Conservation (phyloP, 2,888 invertebrate genomes). For the Nomada goodeniana region DNA sequence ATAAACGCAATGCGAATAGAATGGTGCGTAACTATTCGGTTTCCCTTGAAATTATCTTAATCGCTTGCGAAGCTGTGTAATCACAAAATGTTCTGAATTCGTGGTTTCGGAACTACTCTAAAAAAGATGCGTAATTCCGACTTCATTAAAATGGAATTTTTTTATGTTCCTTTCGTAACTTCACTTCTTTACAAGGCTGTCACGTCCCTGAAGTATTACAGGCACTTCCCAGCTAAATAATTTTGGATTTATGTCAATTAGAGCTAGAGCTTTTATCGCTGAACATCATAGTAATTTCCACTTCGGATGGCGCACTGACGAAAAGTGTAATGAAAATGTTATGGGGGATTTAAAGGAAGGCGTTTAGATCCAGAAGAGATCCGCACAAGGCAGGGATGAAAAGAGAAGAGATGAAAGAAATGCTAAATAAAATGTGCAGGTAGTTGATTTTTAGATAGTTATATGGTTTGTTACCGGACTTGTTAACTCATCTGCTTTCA, state of each 20-base stretch:
- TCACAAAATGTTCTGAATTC: too few relatives aligned
- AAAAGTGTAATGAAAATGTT: slow-evolving; percentile 24
- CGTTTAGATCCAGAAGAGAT: slow-evolving; percentile 23
- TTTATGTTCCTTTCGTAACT: slow-evolving; percentile 1
- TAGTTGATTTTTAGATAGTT: neutral
- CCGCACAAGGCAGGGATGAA: neutral
- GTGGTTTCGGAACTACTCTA: too few relatives aligned
- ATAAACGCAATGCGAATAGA: neutral
- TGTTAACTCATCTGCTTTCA: neutral
- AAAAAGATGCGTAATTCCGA: too few relatives aligned
- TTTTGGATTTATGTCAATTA: slow-evolving; percentile 55
- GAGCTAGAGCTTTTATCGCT: slow-evolving; percentile 3
- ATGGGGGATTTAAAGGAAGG: slow-evolving; percentile 11
- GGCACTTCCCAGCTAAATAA: slow-evolving; percentile 44
- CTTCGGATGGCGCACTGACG: slow-evolving; percentile 8
- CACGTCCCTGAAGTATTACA: slow-evolving; percentile 7
- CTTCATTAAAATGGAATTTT: too few relatives aligned
- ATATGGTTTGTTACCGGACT: neutral
- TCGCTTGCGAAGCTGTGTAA: neutral
- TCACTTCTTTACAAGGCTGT: slow-evolving; percentile 38
- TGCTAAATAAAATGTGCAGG: neutral
- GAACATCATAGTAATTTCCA: slow-evolving; percentile 7
- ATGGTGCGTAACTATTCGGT: neutral
- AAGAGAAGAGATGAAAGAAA: neutral
- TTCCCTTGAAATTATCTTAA: neutral